phyloP scores from a whole-genome alignment of 2,797 vertebrate species.

The Enteromius trimaculatus region DNA sequence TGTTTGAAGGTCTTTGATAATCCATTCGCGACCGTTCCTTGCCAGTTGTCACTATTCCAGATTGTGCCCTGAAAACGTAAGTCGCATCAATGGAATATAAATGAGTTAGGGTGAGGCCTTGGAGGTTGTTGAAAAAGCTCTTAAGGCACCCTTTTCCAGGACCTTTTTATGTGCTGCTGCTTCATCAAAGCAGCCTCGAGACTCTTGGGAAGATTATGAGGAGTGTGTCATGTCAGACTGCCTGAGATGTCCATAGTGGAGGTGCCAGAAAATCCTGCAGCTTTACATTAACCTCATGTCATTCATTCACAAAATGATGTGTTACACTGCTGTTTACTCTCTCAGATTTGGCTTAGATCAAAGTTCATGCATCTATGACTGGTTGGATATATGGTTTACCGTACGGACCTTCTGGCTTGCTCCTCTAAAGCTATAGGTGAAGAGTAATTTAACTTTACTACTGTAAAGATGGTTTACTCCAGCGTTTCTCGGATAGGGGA shows the following conservation, averaged over 20 bases:
- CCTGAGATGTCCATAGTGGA: constrained; percentile 23
- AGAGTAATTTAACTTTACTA: neutral
- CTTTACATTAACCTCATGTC: constrained; percentile 30
- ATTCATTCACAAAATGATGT: constrained; percentile 15
- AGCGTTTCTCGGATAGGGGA: neutral
- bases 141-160: constrained; percentile 32
- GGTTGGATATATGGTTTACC: constrained; percentile 18
- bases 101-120: constrained; percentile 33
- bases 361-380: constrained; percentile 10
- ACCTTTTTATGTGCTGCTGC: constrained; percentile 15
- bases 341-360: neutral
- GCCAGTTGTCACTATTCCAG: constrained; percentile 42
- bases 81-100: constrained; percentile 39
- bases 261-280: neutral
- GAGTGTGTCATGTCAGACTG: neutral
- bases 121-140: constrained; percentile 28
- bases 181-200: constrained; percentile 28
- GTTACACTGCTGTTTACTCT: constrained; percentile 9
- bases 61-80: constrained; percentile 27
- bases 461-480: neutral
- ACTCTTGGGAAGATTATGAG: constrained; percentile 16
- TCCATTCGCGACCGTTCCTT: constrained; percentile 10
- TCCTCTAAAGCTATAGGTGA: neutral
- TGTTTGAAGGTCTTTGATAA: constrained; percentile 44
- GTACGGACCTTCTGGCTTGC: neutral